Conservation (phyloP, 53 echinoderm and acorn worm genomes). For the Crossaster papposus region DNA sequence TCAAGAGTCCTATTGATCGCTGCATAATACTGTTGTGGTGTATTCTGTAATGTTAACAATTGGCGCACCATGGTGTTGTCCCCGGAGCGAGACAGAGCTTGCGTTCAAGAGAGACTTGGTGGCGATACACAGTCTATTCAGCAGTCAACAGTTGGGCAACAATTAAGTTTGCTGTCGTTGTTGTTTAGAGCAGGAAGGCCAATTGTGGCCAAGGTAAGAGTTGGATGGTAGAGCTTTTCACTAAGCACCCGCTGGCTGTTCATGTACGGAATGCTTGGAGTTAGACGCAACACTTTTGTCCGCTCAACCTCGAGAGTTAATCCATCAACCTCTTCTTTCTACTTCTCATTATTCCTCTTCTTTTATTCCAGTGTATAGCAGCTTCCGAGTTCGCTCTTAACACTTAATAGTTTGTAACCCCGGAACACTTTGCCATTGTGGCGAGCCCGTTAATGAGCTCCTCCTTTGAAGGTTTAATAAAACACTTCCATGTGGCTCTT, state of each 20-base stretch:
- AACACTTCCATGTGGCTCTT: constrained; percentile 41
- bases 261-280: not conserved
- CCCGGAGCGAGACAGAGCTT: not conserved
- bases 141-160: not conserved
- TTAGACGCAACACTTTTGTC: constrained; percentile 58
- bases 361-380: constrained; percentile 1
- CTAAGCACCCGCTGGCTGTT: too few species aligned
- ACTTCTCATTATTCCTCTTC: not conserved
- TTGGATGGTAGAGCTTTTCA: constrained; percentile 6
- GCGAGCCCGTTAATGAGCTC: constrained; percentile 36
- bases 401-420: not conserved
- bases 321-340: not conserved
- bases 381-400: constrained; percentile 11
- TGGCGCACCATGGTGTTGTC: not conserved
- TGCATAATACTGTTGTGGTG: too few species aligned
- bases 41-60: too few species aligned
- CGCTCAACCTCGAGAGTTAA: constrained; percentile 27
- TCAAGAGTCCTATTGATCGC: too few species aligned
- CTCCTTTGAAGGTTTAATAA: constrained; percentile 34
- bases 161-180: not conserved
- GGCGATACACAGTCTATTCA: not conserved
- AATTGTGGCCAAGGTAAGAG: not conserved
- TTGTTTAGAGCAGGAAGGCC: not conserved
- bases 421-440: constrained; percentile 22
- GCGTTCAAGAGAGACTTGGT: not conserved